A percentile compares a stretch with the other conserved stretches of the same genome.
phyloP scores from a whole-genome alignment of 1,140 invertebrate genomes.

The Globodera rostochiensis region DNA sequence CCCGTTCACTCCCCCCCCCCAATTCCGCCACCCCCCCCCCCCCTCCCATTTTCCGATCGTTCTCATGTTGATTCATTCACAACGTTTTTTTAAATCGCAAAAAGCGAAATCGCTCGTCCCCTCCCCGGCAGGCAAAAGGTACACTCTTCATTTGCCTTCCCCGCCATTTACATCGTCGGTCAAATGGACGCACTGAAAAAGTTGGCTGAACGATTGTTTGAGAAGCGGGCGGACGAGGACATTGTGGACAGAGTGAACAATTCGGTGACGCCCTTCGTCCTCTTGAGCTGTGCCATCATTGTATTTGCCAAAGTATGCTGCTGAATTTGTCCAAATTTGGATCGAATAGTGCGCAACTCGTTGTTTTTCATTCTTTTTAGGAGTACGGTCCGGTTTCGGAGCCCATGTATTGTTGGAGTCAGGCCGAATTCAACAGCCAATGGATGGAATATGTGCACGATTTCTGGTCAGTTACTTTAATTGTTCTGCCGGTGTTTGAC shows the following conservation, averaged over 20 bases:
- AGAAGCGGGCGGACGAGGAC: conserved; percentile 13
- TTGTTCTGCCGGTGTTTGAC: neutral
- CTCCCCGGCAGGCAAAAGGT: neutral
- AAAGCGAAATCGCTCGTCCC: neutral
- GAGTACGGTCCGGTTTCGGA: conserved; percentile 8
- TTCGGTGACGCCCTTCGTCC: neutral
- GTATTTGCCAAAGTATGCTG: neutral
- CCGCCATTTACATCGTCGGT: neutral
- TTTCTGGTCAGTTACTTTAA: neutral
- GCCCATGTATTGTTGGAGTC: conserved; percentile 5
- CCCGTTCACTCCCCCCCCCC: too few relatives aligned
- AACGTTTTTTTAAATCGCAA: neutral
- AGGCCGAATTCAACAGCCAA: neutral
- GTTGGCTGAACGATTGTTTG: neutral
- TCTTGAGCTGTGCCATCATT: neutral
- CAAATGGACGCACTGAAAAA: neutral
- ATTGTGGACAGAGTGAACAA: conserved; percentile 7
- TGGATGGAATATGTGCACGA: conserved; percentile 11
- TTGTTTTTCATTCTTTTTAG: neutral
- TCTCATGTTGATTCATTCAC: neutral
- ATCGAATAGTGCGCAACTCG: too few relatives aligned
- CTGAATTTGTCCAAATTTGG: neutral
- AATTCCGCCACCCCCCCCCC: too few relatives aligned
- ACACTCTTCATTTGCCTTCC: neutral
- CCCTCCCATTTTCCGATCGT: neutral